Evolutionary conservation across 2,888 invertebrate genomes (phyloP).

Genomic region (Cremastobaeus sp.): DNA sequence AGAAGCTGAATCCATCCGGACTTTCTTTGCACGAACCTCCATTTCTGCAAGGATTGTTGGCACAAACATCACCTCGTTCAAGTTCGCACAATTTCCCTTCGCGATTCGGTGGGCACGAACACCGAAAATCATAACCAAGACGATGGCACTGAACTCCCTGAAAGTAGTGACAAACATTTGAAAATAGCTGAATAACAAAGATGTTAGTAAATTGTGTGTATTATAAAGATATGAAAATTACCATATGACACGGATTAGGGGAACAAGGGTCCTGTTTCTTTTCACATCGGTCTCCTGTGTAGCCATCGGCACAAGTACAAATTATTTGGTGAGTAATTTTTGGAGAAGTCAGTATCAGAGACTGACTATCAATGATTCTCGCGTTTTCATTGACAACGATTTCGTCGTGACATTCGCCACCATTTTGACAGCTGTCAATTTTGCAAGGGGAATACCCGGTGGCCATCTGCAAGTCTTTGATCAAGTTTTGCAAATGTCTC

Average conservation of each 20-base stretch:
- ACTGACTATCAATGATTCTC: constrained; percentile 88
- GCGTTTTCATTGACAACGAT: constrained; percentile 84
- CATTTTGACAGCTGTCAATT: constrained; percentile 86
- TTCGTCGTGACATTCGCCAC: constrained; percentile 86
- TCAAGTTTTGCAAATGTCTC: constrained; percentile 82
- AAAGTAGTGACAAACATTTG: constrained; percentile 17
- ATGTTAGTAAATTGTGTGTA: background rate
- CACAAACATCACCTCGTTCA: constrained; percentile 91
- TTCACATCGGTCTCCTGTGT: constrained; percentile 89
- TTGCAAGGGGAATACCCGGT: constrained; percentile 90
- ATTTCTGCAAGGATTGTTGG: constrained; percentile 91
- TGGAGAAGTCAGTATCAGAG: constrained; percentile 90
- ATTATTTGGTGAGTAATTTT: constrained; percentile 86
- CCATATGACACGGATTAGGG: constrained; percentile 89
- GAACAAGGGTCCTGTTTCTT: constrained; percentile 93
- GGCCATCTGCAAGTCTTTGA: constrained; percentile 82
- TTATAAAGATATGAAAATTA: constrained; percentile 50
- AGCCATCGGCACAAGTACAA: constrained; percentile 91
- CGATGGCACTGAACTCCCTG: constrained; percentile 90
- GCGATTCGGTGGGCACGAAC: constrained; percentile 87
- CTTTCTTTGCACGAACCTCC: constrained; percentile 95
- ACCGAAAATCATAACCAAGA: constrained; percentile 90
- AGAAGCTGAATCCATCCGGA: constrained; percentile 91
- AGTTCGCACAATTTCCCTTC: constrained; percentile 91
- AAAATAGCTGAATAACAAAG: background rate